Conservation (phyloP, 1,140 invertebrate species). For the Drosophila serrata region DNA sequence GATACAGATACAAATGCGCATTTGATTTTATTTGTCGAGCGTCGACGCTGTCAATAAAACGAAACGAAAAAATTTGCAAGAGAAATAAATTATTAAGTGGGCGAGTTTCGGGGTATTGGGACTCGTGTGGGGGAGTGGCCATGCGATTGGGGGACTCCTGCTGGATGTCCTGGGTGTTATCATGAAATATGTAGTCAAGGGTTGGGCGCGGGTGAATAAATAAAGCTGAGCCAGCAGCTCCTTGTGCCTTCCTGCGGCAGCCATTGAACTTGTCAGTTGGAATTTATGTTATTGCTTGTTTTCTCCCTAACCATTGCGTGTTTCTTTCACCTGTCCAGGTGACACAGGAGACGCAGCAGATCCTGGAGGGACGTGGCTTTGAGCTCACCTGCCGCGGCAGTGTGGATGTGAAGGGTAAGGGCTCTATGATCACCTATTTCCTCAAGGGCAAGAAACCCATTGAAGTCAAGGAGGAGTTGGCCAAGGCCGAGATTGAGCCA, state of each 20-base stretch:
- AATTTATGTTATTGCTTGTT: constrained; percentile 73
- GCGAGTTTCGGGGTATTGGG: neutral
- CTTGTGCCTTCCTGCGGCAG: constrained; percentile 36
- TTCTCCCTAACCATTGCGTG: constrained; percentile 15
- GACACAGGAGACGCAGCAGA: constrained; percentile 94
- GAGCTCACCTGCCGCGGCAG: constrained; percentile 92
- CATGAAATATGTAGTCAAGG: constrained; percentile 71
- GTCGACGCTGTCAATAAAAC: constrained; percentile 64
- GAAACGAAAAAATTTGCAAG: constrained; percentile 61
- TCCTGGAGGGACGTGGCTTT: constrained; percentile 91
- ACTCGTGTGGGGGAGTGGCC: neutral
- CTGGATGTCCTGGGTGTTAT: constrained; percentile 46
- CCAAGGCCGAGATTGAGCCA: constrained; percentile 24
- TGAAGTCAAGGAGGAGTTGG: constrained; percentile 41
- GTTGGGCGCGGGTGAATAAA: constrained; percentile 46
- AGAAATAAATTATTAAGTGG: constrained; percentile 79
- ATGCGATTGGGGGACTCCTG: neutral
- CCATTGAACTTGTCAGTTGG: constrained; percentile 72
- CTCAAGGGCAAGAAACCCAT: constrained; percentile 87
- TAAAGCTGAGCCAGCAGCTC: constrained; percentile 39
- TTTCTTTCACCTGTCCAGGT: constrained; percentile 87
- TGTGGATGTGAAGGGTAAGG: constrained; percentile 97
- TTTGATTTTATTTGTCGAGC: constrained; percentile 75
- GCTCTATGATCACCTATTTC: constrained; percentile 97
- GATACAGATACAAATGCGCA: constrained; percentile 53